Evolutionary conservation across 2,113 vertebrate species (phyloP), one percentile per base, ranked within the genome.

Genomic region (Onychostruthus taczanowskii): DNA sequence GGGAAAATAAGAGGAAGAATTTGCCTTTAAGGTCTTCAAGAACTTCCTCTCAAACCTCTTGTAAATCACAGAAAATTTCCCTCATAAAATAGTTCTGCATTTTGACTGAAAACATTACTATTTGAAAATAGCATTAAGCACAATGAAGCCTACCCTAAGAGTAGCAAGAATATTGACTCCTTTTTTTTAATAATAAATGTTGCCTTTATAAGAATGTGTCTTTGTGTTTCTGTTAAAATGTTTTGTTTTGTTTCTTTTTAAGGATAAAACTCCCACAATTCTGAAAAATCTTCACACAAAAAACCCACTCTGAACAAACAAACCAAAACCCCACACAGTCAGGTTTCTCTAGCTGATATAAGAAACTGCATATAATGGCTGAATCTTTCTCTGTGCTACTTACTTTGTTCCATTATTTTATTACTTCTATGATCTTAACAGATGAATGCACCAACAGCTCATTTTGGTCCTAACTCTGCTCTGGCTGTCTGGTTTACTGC

Each of bases 401-500:
- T 89, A 46, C 13, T 80, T 83, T 73, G 16, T 76, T 49, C 41
- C 21, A 61, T 73, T 92, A 41, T 90, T 92, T 77, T 75, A 73
- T 90, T 89, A 70, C 79, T 75, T 89, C 41, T 70, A 19, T 86
- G 89, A 75, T 93, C 73, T 94, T 90, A 95, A 92, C 86, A 94
- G 75, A 77, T 90, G 92, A 90, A 86, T 88, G 80, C 80, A 96
- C 52, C 61, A 41, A 84, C 75, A 87, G 73, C 35, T 93, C 61
- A 68, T 84, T 95, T 89, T 75, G 56, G 44, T 77, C 73, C 44
- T 87, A 84, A 68, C 73, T 89, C 76, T 68, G 22, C 52, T 94
- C n/a, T 78, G 61, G 35, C 76, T 78, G 35, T 87, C 59, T 91
- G 76, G 52, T 90, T 92, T 90, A 75, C 55, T 78, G 76, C 39